phyloP scores from a whole-genome alignment of 2,113 vertebrate species.

The Glaucomys volans region DNA sequence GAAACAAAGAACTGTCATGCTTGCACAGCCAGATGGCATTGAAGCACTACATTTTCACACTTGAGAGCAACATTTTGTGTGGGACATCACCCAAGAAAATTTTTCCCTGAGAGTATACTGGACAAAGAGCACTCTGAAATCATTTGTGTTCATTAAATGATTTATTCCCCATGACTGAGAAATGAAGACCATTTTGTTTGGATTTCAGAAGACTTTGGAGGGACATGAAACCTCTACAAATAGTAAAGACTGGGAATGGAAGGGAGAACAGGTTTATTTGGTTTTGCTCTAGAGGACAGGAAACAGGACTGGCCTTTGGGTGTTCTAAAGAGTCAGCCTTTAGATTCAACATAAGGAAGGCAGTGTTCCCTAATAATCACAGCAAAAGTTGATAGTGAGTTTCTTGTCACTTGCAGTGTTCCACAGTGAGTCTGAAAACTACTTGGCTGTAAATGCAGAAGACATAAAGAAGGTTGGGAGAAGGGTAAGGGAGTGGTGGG shows the following conservation, averaged over 20 bases:
- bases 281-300: background rate
- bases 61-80: background rate
- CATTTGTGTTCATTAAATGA: background rate
- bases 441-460: background rate
- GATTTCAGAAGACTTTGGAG: background rate
- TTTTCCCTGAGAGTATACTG: background rate
- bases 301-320: background rate
- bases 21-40: background rate
- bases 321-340: background rate
- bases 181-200: background rate
- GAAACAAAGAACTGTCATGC: background rate
- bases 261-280: background rate
- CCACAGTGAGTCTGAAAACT: background rate
- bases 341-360: background rate
- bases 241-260: background rate
- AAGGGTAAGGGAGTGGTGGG: background rate
- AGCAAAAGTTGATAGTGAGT: background rate
- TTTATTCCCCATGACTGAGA: background rate
- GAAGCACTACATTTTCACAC: background rate
- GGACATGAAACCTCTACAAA: background rate
- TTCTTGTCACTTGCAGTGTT: background rate
- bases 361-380: background rate
- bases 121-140: slow-evolving; percentile 16
- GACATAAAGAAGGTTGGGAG: background rate
- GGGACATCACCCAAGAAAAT: background rate